phyloP scores from a whole-genome alignment of 2,888 invertebrate species.

The Laothoe populi region DNA sequence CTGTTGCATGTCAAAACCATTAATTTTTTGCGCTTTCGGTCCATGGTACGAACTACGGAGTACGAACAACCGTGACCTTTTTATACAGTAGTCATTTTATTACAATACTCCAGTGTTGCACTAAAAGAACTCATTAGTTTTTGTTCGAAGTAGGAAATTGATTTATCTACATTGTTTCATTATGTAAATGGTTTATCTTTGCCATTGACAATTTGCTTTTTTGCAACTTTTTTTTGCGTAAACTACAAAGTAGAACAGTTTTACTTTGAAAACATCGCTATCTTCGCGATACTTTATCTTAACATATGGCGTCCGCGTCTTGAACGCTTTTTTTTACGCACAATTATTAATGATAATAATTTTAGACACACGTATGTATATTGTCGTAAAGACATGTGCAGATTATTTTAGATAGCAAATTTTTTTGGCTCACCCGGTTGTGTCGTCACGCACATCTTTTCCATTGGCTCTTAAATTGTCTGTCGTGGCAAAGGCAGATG shows the following conservation, averaged over 20 bases:
- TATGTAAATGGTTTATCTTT: constrained; percentile 9
- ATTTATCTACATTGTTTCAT: neutral
- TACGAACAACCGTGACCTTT: constrained; percentile 6
- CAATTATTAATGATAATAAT: neutral
- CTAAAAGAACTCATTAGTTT: constrained; percentile 1
- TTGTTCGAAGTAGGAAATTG: constrained; percentile 14
- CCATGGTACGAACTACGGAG: constrained; percentile 11
- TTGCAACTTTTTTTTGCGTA: neutral
- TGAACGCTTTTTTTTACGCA: neutral
- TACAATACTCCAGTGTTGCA: neutral
- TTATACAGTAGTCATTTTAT: neutral
- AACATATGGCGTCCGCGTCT: neutral
- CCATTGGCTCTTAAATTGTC: constrained; percentile 1
- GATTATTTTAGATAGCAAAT: constrained; percentile 1
- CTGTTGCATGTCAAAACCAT: neutral
- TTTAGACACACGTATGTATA: neutral
- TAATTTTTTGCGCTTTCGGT: constrained; percentile 3
- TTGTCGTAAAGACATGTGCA: neutral
- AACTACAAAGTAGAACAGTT: neutral
- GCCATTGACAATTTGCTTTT: neutral
- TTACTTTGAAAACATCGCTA: neutral
- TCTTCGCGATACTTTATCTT: neutral
- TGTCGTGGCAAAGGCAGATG: neutral
- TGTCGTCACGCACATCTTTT: neutral
- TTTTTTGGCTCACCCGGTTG: constrained; percentile 4